A percentile compares a stretch with the other conserved stretches of the same genome.
phyloP scores from a whole-genome alignment of 2,797 vertebrate genomes.

The Clarias pachynema region DNA sequence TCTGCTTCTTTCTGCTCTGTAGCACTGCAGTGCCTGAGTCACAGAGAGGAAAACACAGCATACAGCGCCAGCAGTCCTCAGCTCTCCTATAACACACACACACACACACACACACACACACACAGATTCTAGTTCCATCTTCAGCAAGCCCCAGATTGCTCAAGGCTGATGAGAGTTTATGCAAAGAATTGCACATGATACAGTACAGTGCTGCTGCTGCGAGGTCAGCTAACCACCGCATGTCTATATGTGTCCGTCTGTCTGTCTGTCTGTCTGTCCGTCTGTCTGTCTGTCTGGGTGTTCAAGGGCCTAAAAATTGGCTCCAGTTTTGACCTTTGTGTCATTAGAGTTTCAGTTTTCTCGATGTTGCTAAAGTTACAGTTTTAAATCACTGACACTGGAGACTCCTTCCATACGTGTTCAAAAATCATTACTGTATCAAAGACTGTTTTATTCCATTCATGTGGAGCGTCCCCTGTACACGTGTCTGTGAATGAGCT shows the following conservation, averaged over 20 bases:
- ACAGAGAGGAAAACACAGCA: constrained; percentile 64
- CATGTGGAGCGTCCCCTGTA: not conserved
- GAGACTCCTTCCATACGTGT: constrained; percentile 5
- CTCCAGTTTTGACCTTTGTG: too few species aligned
- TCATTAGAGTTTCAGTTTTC: not conserved
- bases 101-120: constrained; percentile 41
- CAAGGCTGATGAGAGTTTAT: constrained; percentile 65
- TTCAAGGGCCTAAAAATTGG: not conserved
- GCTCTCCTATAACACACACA: constrained; percentile 37
- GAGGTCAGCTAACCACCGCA: constrained; percentile 10
- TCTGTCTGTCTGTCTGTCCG: not conserved
- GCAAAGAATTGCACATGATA: constrained; percentile 59
- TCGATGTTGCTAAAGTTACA: not conserved
- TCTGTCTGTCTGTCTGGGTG: not conserved
- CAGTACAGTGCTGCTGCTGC: constrained; percentile 27
- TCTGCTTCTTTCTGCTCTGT: constrained; percentile 47
- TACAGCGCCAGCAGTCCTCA: constrained; percentile 27
- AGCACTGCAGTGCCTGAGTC: constrained; percentile 74
- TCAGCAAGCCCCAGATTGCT: constrained; percentile 59
- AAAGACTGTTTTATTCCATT: not conserved
- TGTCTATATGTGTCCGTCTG: not conserved
- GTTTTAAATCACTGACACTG: not conserved
- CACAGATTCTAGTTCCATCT: not conserved
- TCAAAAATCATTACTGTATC: not conserved
- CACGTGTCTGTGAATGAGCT: not conserved